Percentiles rank a stretch among this genome's conserved stretches.
phyloP scores from a whole-genome alignment of 2,113 vertebrate species.

The Phrynocephalus versicolor region DNA sequence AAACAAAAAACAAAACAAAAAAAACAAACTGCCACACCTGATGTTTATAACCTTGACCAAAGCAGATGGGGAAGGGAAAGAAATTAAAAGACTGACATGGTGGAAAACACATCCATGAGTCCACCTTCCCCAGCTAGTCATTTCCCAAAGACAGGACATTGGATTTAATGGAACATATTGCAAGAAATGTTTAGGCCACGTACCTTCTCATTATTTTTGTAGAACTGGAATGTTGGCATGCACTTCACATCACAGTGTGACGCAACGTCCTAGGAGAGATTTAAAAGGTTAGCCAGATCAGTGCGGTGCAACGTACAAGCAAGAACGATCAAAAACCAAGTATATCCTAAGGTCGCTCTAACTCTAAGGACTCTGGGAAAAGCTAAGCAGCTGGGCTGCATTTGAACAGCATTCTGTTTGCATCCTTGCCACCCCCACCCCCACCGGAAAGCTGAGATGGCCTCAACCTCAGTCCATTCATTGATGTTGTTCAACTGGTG shows the following conservation, averaged over 20 bases:
- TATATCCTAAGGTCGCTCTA: too few species aligned
- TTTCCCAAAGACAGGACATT: not conserved
- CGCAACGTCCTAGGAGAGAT: conserved; percentile 83
- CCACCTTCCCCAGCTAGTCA: not conserved
- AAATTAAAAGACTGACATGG: not conserved
- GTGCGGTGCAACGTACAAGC: too few species aligned
- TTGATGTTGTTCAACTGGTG: not conserved
- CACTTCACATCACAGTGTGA: conserved; percentile 75
- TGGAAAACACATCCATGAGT: not conserved
- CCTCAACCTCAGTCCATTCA: not conserved
- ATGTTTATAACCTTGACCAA: not conserved
- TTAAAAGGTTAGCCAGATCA: conserved; percentile 7
- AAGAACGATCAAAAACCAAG: not conserved
- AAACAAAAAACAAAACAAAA: too few species aligned
- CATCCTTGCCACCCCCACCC: too few species aligned
- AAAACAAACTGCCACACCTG: too few species aligned
- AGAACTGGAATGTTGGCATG: conserved; percentile 96
- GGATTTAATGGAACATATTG: not conserved
- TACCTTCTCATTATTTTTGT: conserved; percentile 82
- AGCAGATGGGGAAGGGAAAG: not conserved
- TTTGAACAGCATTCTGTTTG: not conserved
- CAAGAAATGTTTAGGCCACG: conserved; percentile 11
- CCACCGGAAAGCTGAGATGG: too few species aligned
- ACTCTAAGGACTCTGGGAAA: not conserved
- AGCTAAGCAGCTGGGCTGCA: not conserved